A percentile compares a stretch with the other conserved stretches of the same genome.
These are phyloP conservation scores for Toxotes lorentzi DNA, from an alignment of 2,797 vertebrate species.

Conservation along the genomic window DNA sequence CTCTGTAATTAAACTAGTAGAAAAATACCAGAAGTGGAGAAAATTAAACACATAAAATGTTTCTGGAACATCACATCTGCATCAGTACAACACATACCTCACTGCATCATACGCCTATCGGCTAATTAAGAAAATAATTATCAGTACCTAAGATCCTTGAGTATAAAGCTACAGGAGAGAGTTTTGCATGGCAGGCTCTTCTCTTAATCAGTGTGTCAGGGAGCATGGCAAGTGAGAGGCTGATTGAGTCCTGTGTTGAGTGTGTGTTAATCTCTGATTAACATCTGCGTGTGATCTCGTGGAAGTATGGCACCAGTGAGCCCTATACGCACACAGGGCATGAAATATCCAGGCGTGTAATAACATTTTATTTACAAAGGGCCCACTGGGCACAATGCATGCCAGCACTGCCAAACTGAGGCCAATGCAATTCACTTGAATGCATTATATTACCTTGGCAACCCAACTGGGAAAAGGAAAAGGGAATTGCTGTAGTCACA, in stretches of 20 bases:
- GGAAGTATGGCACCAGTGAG: constrained; percentile 83
- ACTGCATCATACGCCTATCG: constrained; percentile 57
- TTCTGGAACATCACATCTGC: constrained; percentile 60
- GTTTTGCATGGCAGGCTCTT: constrained; percentile 78
- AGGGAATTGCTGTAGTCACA: constrained; percentile 74
- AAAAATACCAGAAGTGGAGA: constrained; percentile 49
- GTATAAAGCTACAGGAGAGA: constrained; percentile 65
- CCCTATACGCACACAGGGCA: constrained; percentile 80
- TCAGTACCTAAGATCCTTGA: constrained; percentile 68
- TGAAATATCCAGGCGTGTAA: constrained; percentile 85
- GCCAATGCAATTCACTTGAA: constrained; percentile 76
- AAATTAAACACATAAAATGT: constrained; percentile 61
- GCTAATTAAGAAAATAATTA: constrained; percentile 77
- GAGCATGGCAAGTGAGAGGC: constrained; percentile 76
- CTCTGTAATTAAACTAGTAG: constrained; percentile 51
- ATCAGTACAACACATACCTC: constrained; percentile 62
- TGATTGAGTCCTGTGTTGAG: constrained; percentile 82
- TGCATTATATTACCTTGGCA: constrained; percentile 74
- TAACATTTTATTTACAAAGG: constrained; percentile 86
- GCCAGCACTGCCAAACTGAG: constrained; percentile 75
- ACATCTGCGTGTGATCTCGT: constrained; percentile 86
- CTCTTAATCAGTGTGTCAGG: constrained; percentile 82
- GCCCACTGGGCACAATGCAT: constrained; percentile 82
- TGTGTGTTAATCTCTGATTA: constrained; percentile 84
- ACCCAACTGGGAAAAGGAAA: constrained; percentile 59